These are phyloP conservation scores for Caradrina clavipalpis DNA, from an alignment of 2,888 invertebrate species.

Conservation along the genomic window DNA sequence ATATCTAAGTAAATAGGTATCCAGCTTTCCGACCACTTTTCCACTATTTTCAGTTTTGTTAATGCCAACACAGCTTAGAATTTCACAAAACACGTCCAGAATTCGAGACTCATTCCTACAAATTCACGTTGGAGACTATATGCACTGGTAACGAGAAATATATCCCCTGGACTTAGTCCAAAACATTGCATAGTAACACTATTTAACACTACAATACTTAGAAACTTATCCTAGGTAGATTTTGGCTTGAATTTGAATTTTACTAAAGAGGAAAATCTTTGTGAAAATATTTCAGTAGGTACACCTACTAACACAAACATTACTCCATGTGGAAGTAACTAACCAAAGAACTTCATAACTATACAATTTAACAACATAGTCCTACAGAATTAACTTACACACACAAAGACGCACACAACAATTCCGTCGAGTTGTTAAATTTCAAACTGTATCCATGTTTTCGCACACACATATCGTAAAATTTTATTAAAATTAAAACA, in stretches of 20 bases:
- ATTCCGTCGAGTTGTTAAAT: constrained; percentile 62
- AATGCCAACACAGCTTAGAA: constrained; percentile 12
- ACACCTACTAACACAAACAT: neutral
- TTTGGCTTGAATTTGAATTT: constrained; percentile 5
- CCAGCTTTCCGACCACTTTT: neutral
- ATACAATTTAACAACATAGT: constrained; percentile 40
- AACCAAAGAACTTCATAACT: constrained; percentile 46
- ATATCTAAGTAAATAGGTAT: neutral
- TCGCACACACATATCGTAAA: constrained; percentile 68
- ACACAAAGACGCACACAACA: constrained; percentile 25
- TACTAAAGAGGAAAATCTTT: neutral
- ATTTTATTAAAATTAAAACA: constrained; percentile 78
- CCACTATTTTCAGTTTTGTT: neutral
- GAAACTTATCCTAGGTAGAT: constrained; percentile 16
- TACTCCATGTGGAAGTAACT: constrained; percentile 20
- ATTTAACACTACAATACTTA: constrained; percentile 12
- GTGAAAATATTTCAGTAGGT: constrained; percentile 14
- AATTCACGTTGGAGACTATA: constrained; percentile 12
- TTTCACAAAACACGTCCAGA: constrained; percentile 6
- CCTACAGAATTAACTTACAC: constrained; percentile 41
- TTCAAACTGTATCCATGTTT: constrained; percentile 63
- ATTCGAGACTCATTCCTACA: constrained; percentile 21
- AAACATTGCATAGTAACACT: constrained; percentile 35
- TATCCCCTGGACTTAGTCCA: constrained; percentile 23
- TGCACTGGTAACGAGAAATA: neutral